phyloP scores from a whole-genome alignment of 2,888 invertebrate species.

The Nephrotoma guestfalica region DNA sequence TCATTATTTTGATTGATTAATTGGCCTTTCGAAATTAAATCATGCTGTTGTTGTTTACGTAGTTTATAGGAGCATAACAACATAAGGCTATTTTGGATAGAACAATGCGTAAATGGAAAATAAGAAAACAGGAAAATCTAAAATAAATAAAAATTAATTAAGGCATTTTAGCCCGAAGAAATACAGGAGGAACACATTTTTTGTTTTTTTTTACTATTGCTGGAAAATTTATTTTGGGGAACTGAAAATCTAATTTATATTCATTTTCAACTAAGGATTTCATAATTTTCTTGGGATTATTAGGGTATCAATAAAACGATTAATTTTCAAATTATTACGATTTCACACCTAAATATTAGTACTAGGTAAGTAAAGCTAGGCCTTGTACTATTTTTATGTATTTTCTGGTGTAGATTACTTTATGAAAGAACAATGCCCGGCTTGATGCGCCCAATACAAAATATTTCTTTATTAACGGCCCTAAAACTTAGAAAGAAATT shows the following conservation, averaged over 20 bases:
- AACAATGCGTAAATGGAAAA: neutral
- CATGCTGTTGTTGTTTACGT: neutral
- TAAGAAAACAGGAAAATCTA: neutral
- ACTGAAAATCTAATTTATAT: neutral
- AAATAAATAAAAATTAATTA: neutral
- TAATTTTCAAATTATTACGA: no score
- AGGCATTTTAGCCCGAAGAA: neutral
- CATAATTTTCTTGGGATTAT: no score
- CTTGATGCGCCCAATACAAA: no score
- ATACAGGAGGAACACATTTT: neutral
- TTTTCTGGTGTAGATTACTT: no score
- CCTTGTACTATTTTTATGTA: no score
- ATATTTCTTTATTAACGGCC: no score
- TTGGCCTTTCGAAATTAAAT: neutral
- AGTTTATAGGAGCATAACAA: neutral
- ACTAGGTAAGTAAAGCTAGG: no score
- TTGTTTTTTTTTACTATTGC: neutral
- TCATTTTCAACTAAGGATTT: neutral
- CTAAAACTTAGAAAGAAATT: no score
- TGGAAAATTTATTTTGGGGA: neutral
- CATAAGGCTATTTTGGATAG: neutral
- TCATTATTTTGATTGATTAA: neutral
- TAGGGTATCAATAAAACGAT: no score
- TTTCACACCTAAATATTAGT: no score
- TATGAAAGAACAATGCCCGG: no score